Evolutionary conservation across 2,888 invertebrate species (phyloP).

Genomic region (Seira musarum): DNA sequence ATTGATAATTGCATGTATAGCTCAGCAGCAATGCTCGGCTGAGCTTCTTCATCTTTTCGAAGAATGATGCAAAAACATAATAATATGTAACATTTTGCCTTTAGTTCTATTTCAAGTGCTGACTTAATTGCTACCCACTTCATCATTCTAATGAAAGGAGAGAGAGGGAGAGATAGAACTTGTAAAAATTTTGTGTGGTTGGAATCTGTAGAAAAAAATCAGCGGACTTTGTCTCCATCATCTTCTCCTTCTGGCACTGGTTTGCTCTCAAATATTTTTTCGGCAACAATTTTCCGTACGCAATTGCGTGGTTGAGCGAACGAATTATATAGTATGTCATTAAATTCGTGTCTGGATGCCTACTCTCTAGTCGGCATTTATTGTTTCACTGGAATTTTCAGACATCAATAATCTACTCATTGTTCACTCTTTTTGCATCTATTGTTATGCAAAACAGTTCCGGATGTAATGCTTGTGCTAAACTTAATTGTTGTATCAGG

Average conservation of each 20-base stretch:
- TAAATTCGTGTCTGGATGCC: background rate
- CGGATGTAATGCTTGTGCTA: slow-evolving; percentile 47
- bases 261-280: background rate
- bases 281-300: background rate
- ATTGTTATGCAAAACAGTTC: slow-evolving; percentile 57
- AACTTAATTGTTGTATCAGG: background rate
- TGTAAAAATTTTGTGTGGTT: background rate
- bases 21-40: background rate
- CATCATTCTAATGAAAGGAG: slow-evolving; percentile 35
- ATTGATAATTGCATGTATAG: background rate
- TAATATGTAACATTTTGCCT: background rate
- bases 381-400: background rate
- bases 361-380: background rate
- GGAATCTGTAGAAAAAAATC: background rate
- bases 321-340: background rate
- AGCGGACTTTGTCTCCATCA: slow-evolving; percentile 33
- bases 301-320: background rate
- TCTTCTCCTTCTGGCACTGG: slow-evolving; percentile 30
- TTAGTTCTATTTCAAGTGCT: slow-evolving; percentile 60
- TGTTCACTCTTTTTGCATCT: background rate
- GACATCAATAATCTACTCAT: background rate
- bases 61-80: background rate
- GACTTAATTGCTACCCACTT: slow-evolving; percentile 53
- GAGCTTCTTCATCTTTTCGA: background rate
- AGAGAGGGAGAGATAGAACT: slow-evolving; percentile 23